Percentiles rank a stretch among this genome's conserved stretches.
phyloP scores from a whole-genome alignment of 2,797 vertebrate species.

The Gymnothorax javanicus region DNA sequence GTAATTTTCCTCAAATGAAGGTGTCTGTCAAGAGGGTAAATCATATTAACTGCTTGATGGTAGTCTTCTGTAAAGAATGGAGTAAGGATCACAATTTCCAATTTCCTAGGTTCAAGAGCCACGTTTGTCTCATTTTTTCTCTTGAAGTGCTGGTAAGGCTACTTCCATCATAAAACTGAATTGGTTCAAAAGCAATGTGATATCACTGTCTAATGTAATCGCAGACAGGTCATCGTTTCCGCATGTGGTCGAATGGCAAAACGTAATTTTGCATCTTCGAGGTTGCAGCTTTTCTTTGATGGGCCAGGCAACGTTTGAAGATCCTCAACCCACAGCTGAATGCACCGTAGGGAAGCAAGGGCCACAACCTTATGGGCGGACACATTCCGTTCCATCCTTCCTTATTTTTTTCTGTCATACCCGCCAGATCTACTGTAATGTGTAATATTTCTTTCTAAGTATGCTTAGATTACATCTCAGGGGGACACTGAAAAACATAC shows the following conservation, averaged over 20 bases:
- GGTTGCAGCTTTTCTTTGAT: background rate
- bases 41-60: background rate
- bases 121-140: background rate
- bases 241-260: background rate
- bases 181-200: background rate
- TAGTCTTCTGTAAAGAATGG: background rate
- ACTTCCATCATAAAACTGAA: background rate
- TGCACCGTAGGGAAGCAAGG: background rate
- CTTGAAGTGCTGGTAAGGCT: background rate
- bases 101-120: background rate
- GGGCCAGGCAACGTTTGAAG: background rate
- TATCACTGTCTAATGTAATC: background rate
- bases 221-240: background rate
- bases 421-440: background rate
- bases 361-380: background rate
- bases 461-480: background rate
- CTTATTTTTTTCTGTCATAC: background rate
- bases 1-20: background rate
- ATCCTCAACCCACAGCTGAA: background rate
- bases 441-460: background rate
- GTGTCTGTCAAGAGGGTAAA: background rate
- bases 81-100: background rate
- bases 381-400: background rate
- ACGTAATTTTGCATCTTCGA: background rate
- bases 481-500: background rate